These are phyloP conservation scores for Syrista parreyssii DNA, from an alignment of 2,888 invertebrate species.

Conservation along the genomic window DNA sequence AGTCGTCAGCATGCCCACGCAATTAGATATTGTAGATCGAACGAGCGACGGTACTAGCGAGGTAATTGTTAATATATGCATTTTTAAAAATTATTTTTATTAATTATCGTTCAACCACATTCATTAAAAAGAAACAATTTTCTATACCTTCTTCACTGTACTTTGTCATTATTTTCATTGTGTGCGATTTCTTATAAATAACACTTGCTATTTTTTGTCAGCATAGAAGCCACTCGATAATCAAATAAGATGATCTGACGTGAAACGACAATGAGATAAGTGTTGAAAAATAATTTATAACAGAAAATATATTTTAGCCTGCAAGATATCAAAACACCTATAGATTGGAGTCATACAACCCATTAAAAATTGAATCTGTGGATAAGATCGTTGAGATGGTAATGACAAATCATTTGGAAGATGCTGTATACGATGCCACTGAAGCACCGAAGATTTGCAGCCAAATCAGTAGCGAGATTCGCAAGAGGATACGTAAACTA, in stretches of 20 bases:
- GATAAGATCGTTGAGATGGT: slow-evolving; percentile 72
- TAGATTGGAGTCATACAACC: slow-evolving; percentile 73
- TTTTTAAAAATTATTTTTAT: too few relatives aligned
- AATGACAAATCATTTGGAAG: slow-evolving; percentile 71
- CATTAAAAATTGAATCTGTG: slow-evolving; percentile 73
- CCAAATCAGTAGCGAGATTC: slow-evolving; percentile 72
- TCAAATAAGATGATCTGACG: neutral
- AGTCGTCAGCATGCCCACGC: slow-evolving; percentile 26
- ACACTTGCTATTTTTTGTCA: neutral
- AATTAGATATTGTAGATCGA: slow-evolving; percentile 27
- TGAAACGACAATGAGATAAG: neutral
- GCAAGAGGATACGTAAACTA: slow-evolving; percentile 73
- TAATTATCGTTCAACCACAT: neutral
- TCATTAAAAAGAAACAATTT: neutral
- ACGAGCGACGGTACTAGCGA: slow-evolving; percentile 33
- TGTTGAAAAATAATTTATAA: neutral
- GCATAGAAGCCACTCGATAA: neutral
- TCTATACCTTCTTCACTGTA: neutral
- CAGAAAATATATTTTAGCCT: slow-evolving; percentile 42
- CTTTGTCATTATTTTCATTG: neutral
- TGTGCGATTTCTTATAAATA: neutral
- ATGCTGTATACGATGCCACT: slow-evolving; percentile 71
- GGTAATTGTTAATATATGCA: slow-evolving; percentile 15
- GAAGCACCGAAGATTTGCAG: slow-evolving; percentile 71
- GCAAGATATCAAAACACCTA: slow-evolving; percentile 74